Conservation (phyloP, 2,113 vertebrate genomes). For the Myiagra hebetior region DNA sequence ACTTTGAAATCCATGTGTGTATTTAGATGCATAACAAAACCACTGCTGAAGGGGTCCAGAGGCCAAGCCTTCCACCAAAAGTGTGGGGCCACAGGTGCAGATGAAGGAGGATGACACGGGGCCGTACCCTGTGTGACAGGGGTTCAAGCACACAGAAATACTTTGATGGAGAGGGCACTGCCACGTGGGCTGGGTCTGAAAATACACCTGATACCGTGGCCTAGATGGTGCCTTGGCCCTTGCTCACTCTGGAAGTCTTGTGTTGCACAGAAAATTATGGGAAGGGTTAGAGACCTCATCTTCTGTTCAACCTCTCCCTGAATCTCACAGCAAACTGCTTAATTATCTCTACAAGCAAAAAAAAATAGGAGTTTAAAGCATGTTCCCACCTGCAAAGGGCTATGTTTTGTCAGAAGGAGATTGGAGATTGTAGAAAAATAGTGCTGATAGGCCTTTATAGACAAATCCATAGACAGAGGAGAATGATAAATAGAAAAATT, state of each 20-base stretch:
- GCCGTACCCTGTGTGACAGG: neutral
- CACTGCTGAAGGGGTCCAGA: neutral
- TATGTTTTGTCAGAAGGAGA: neutral
- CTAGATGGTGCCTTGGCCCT: neutral
- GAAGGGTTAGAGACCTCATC: neutral
- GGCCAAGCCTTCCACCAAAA: neutral
- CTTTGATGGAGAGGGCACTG: neutral
- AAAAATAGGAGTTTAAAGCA: neutral
- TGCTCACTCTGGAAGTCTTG: neutral
- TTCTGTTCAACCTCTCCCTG: neutral
- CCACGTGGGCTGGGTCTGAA: neutral
- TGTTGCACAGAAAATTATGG: neutral
- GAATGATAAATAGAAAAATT: neutral
- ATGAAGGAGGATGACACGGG: accelerated
- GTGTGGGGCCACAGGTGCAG: neutral
- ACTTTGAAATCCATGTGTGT: neutral
- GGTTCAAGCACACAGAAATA: neutral
- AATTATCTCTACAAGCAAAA: neutral
- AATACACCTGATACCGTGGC: neutral
- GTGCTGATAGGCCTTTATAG: neutral
- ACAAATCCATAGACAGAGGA: neutral
- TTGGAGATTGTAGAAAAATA: neutral
- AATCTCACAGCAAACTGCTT: neutral
- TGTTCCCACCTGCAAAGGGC: neutral
- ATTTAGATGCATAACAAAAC: neutral